Percentiles rank a stretch among this genome's conserved stretches.
Evolutionary conservation across 2,888 invertebrate species (phyloP).

Genomic region (Embidobia sp.): DNA sequence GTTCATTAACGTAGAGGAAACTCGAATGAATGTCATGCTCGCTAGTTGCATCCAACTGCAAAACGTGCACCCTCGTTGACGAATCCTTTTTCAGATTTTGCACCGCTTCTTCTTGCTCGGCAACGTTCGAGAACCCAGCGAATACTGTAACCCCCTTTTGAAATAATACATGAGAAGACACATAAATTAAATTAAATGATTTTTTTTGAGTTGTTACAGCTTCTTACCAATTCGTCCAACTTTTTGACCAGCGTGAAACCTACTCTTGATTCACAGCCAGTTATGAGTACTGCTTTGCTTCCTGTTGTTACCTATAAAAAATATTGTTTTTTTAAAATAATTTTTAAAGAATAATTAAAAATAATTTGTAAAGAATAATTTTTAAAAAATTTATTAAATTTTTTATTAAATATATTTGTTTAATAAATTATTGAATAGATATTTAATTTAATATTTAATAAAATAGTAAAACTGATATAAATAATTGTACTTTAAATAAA

Average conservation of each 20-base stretch:
- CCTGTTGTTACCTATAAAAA: conserved; percentile 87
- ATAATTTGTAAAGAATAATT: no score
- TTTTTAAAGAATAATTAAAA: no score
- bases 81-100: conserved; percentile 90
- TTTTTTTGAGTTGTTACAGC: conserved; percentile 17
- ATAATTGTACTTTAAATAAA: no score
- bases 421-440: no score
- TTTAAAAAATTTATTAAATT: no score
- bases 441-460: no score
- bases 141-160: conserved; percentile 91
- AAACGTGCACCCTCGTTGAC: conserved; percentile 87
- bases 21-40: conserved; percentile 90
- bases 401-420: no score
- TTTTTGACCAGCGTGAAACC: conserved; percentile 89
- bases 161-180: conserved; percentile 31
- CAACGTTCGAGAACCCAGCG: conserved; percentile 89
- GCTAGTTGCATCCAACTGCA: conserved; percentile 91
- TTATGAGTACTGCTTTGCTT: conserved; percentile 92
- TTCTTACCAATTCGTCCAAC: conserved; percentile 87
- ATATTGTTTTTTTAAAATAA: neutral
- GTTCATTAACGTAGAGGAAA: conserved; percentile 88
- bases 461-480: no score
- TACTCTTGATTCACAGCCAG: conserved; percentile 91
- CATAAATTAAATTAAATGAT: conserved; percentile 20
- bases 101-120: conserved; percentile 85